Conservation (phyloP, 2,797 vertebrate species). For the Esox lucius region DNA sequence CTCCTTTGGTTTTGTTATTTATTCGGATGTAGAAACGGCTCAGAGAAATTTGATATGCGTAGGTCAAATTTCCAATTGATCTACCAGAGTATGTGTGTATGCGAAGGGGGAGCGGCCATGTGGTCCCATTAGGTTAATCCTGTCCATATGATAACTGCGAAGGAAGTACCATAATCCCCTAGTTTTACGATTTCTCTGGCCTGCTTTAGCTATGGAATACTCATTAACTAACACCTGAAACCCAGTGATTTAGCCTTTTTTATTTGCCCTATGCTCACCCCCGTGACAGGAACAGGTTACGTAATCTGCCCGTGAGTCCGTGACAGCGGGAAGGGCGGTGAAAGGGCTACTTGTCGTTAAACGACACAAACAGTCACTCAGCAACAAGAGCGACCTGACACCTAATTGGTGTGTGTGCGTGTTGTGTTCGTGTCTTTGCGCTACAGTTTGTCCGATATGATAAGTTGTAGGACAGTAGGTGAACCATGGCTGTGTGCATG, state of each 20-base stretch:
- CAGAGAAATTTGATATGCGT: no score
- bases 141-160: conserved; percentile 65
- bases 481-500: neutral
- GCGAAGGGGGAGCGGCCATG: no score
- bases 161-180: conserved; percentile 29
- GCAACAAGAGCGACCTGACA: conserved; percentile 76
- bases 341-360: conserved; percentile 67
- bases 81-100: no score
- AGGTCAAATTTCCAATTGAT: no score
- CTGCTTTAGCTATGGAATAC: neutral
- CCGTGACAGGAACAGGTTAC: conserved; percentile 4
- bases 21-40: no score
- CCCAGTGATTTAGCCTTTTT: neutral
- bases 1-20: no score
- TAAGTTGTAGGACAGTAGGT: conserved; percentile 3
- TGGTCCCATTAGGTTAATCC: conserved; percentile 56
- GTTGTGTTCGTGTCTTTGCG: conserved; percentile 39
- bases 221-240: neutral
- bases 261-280: neutral
- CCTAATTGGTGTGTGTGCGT: conserved; percentile 38
- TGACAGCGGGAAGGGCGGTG: conserved; percentile 52
- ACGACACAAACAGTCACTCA: conserved; percentile 67
- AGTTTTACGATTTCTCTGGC: neutral
- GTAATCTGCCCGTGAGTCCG: conserved; percentile 30
- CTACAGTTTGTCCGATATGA: conserved; percentile 30